Base-by-base conservation (phyloP, 2,113 vertebrate genomes). In the Microtus ochrogaster region DNA sequence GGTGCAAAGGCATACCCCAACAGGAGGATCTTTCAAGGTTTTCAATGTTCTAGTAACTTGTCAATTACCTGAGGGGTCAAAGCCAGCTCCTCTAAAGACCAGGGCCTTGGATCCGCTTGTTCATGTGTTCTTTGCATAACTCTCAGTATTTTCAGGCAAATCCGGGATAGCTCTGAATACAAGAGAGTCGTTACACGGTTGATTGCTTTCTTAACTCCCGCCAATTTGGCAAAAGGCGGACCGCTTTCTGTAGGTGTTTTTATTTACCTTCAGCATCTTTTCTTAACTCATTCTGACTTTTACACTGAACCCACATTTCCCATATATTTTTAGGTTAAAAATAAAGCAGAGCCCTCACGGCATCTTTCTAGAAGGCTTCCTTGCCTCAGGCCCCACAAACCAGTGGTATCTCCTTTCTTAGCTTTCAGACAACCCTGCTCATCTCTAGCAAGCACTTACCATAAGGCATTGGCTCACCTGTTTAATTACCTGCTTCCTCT, bases 321-420 rank as follows among this genome's bases (percentile, higher is more conserved):
- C 44, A 33, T 52, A 3, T 76, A 85, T 77, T 92, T 76, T 97
- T 36, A 82, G 79, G 13, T 91, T 89, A 81, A 84, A 87, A 90
- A 91, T 88, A 78, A 72, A 91, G 63, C 2, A 12, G 33, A 55
- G 30, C 68, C 24, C 41, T 86, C 36, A 33, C 10, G 79, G 33
- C 36, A 17, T 19, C 74, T 87, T 85, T 68, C 74, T 77, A 65
- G 12, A 66, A 94, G 61, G 10, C 76, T 92, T 95, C 81, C n/a
- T 73, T 89, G 83, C 84, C 68, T 86, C 16, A 4, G 65, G 44
- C 7, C 26, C 55, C 55, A 58, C 55, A 17, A 19, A 58, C 16
- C 55, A 33, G 13, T 8, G 8, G 28, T 44, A n/a, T n/a, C 19
- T 92, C 33, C 66, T 95, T 41, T 66, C 55, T 85, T 55, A 39